Percentiles rank a stretch among this genome's conserved stretches.
Evolutionary conservation across 2,888 invertebrate genomes (phyloP).

Genomic region (Anarsia innoxiella): DNA sequence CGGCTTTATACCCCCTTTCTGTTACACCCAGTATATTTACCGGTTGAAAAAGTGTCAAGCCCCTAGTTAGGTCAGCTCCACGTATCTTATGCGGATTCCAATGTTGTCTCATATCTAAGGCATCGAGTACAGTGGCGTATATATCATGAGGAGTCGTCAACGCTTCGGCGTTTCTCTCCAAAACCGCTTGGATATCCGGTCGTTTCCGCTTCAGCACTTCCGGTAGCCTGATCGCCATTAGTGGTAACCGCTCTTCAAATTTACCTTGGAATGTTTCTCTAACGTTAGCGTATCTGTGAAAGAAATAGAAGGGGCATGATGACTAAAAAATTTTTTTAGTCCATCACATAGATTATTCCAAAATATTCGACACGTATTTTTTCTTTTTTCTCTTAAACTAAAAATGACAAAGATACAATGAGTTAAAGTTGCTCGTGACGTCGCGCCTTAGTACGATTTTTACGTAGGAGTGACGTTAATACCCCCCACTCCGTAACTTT

Average conservation of each 20-base stretch:
- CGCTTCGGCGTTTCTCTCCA: constrained; percentile 78
- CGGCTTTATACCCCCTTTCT: no score
- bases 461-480: no score
- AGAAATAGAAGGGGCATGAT: neutral
- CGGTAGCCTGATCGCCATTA: constrained; percentile 88
- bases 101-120: neutral
- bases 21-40: no score
- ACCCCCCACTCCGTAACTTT: no score
- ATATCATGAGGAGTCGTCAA: constrained; percentile 94
- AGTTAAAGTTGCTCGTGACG: no score
- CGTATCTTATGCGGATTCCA: constrained; percentile 57
- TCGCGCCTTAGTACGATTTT: no score
- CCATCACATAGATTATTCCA: neutral
- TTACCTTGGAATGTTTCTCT: constrained; percentile 93
- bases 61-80: constrained; percentile 73
- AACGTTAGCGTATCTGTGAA: constrained; percentile 82
- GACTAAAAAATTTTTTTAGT: neutral
- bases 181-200: constrained; percentile 76
- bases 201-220: constrained; percentile 77
- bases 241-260: constrained; percentile 92
- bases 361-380: neutral
- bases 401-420: neutral
- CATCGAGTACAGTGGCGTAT: constrained; percentile 75
- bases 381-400: neutral
- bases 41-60: constrained; percentile 77